Evolutionary conservation across 2,113 vertebrate genomes (phyloP), one percentile per base, ranked within the genome.

Genomic region (Podilymbus podiceps): DNA sequence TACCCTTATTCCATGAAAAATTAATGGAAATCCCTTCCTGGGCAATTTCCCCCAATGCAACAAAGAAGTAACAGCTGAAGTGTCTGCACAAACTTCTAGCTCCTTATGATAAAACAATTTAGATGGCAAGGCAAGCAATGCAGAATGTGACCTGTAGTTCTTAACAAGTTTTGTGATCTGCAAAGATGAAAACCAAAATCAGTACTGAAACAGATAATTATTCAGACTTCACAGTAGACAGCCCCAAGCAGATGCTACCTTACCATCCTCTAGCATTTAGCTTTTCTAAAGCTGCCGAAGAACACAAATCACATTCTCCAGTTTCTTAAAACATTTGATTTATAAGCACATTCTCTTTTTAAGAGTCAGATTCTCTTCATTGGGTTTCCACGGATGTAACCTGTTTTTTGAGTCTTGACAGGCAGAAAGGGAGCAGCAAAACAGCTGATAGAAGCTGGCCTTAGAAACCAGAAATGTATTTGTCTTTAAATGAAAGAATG

Each of bases 151-250:
- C 27, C 99, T 98, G 97, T 99, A 99, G 97, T 99, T 99, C 97
- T 99, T 99, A 30, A 99, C 93, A 3, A 99, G 98, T 90, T 99
- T 99, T 5, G 99, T 99, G 81, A 99, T 98, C 99, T 99, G 97
- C 11, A 85, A 87, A 90, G 58, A 82, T 80, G 82, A 71, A 95
- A 62, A 0, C 15, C 35, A 5, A 82, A 89, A 81, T 56, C 38
- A 0, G 0, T 52, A 90, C 4, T 35, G 23, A 85, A 73, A 58
- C 1, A 9, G 25, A 3, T 12, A n/a, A 68, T 60, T 69, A 53
- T 27, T 73, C n/a, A 69, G 22, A 53, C 22, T 82, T 52, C 47
- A 35, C 11, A 46, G 59, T 38, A 81, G 12, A 49, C 19, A 74
- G 15, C 28, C 49, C 22, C 49, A 53, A n/a, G 47, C 15, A 73